Evolutionary conservation across 2,888 invertebrate genomes (phyloP), one percentile per base, ranked within the genome.

Genomic region (Drosophila lacicola): DNA sequence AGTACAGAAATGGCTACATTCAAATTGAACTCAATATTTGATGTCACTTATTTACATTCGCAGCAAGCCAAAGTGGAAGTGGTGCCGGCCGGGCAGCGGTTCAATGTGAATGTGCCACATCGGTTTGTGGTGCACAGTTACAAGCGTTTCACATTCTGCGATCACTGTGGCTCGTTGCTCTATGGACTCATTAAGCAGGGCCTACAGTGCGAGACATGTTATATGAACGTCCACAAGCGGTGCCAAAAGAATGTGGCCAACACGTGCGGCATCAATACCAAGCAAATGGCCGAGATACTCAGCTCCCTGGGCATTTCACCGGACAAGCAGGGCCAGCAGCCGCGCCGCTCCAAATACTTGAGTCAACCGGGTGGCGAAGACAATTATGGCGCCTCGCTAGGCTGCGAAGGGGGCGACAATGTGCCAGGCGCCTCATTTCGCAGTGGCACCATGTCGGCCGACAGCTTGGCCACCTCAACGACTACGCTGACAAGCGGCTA

Each of bases 161-260:
- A 99, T 94, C 99, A 99, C 93, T 99, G 99, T 93, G 99, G 99
- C 82, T 98, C 98, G 71, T 94, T 99, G 92, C 95, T 99, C 72
- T 99, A 99, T 93, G 99, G 99, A 29, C 95, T 99, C 90, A 96
- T 98, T 92, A 96, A 96, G 93, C 99, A 99, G 94, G 99, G 99
- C 58, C 94, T 99, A 86, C 98, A 99, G 93, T 99, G 99, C 93
- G 97, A 97, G 94, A 98, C 96, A 79, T 99, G 99, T 93, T 96
- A 96, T 82, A 96, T 99, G 95, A 99, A 99, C 94, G 98, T 99
- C 71, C 99, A 99, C 94, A 99, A 99, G 93, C 95, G 99, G 64
- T 99, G 99, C 93, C 97, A 98, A 94, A 98, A 98, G 93, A 99
- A 99, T 93, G 99, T 99, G 74, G 99, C 99, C 71, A 99, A 99